A percentile compares a stretch with the other conserved stretches of the same genome.
phyloP scores from a whole-genome alignment of 2,797 vertebrate species.

The Ptychobarbus kaznakovi region DNA sequence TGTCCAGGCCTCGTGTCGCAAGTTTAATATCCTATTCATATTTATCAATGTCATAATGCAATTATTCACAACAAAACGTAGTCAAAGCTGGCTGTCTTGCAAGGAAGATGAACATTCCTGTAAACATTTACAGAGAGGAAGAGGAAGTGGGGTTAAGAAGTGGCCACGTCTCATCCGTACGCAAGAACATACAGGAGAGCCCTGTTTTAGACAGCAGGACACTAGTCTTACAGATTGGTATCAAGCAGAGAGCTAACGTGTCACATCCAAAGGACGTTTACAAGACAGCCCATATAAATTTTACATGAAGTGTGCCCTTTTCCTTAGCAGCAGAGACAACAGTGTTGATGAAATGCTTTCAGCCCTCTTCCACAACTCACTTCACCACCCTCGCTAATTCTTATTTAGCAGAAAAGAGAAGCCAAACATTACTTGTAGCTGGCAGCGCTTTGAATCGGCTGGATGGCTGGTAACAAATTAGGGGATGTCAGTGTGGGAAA shows the following conservation, averaged over 20 bases:
- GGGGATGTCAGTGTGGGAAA: conserved; percentile 69
- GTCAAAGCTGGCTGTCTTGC: conserved; percentile 22
- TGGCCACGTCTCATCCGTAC: background rate
- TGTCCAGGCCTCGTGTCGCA: conserved; percentile 2
- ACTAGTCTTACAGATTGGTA: conserved; percentile 43
- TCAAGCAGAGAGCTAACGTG: conserved; percentile 40
- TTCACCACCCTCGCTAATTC: conserved; percentile 37
- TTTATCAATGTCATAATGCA: conserved; percentile 46
- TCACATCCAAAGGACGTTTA: conserved; percentile 56
- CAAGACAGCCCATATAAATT: conserved; percentile 58
- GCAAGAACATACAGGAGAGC: conserved; percentile 22
- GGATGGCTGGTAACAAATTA: conserved; percentile 64
- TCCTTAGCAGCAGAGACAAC: conserved; percentile 47
- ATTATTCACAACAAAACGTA: conserved; percentile 7
- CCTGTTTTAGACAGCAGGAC: conserved; percentile 34
- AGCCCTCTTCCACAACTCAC: conserved; percentile 4
- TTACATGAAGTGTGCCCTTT: conserved; percentile 55
- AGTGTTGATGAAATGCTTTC: conserved; percentile 47
- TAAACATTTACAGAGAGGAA: background rate
- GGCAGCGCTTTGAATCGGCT: conserved; percentile 54
- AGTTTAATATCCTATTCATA: conserved; percentile 48
- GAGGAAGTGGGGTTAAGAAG: conserved; percentile 35
- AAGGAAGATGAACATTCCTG: conserved; percentile 17
- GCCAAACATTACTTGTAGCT: conserved; percentile 58
- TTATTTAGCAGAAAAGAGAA: conserved; percentile 56